These are phyloP conservation scores for Graphium colonna DNA, from an alignment of 2,888 invertebrate species.

Conservation along the genomic window DNA sequence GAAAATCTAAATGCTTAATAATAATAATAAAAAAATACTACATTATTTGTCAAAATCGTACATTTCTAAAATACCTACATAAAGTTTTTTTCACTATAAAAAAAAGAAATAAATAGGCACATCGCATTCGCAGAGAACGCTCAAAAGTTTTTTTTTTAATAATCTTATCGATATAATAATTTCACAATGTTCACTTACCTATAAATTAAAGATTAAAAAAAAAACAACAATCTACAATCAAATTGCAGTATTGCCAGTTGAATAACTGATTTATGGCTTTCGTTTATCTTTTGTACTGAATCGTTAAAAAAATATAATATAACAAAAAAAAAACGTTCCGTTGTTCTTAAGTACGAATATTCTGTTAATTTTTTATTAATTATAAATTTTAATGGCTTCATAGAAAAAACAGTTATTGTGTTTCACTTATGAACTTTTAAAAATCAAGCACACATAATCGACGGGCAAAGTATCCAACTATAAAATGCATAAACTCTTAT, in stretches of 20 bases:
- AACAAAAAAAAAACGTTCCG: conserved; percentile 15
- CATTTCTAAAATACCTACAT: conserved; percentile 55
- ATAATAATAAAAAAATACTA: conserved; percentile 44
- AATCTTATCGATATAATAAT: conserved; percentile 49
- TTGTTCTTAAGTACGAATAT: conserved; percentile 21
- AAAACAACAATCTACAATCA: conserved; percentile 66
- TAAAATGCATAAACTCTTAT: conserved; percentile 37
- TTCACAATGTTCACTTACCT: conserved; percentile 52
- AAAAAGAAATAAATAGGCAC: conserved; percentile 76
- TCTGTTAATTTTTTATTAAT: neutral
- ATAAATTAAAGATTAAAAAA: conserved; percentile 38
- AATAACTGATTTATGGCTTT: conserved; percentile 58
- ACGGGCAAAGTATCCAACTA: conserved; percentile 34
- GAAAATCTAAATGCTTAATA: conserved; percentile 39
- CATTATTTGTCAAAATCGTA: conserved; percentile 61
- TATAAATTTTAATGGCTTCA: no score
- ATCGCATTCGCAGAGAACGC: conserved; percentile 67
- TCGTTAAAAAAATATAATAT: conserved; percentile 30
- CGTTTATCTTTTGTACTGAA: conserved; percentile 65
- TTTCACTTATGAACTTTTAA: neutral
- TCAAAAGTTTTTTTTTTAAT: conserved; percentile 37
- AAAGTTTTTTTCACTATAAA: conserved; percentile 54
- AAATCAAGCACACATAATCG: conserved; percentile 24
- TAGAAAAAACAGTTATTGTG: neutral
- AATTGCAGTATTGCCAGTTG: conserved; percentile 58